Conservation (phyloP, 2,797 vertebrate genomes). For the Semotilus atromaculatus region DNA sequence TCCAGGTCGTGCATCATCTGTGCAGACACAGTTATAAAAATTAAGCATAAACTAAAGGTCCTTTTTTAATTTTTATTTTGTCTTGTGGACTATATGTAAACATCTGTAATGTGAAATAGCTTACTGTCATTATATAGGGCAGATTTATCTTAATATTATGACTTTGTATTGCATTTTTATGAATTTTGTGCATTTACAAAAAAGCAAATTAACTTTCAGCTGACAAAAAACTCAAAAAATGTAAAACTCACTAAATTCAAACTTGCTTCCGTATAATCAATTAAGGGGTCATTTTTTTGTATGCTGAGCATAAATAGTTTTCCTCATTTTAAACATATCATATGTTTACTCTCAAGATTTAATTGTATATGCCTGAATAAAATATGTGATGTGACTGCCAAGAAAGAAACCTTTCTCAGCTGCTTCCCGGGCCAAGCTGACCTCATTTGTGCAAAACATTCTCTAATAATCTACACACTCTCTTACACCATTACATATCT, state of each 20-base stretch:
- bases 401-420: conserved; percentile 41
- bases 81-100: too few relatives aligned
- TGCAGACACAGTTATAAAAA: not conserved
- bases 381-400: conserved; percentile 51
- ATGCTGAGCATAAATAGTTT: not conserved
- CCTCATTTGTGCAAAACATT: conserved; percentile 21
- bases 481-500: not conserved
- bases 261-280: not conserved
- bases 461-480: not conserved
- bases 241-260: not conserved
- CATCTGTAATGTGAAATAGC: not conserved
- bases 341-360: conserved; percentile 22
- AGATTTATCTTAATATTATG: not conserved
- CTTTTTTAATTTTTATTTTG: not conserved
- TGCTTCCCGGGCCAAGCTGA: conserved; percentile 32
- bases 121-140: not conserved
- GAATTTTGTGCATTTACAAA: not conserved
- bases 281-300: not conserved
- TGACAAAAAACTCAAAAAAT: too few relatives aligned
- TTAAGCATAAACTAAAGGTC: not conserved
- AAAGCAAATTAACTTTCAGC: not conserved
- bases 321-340: not conserved
- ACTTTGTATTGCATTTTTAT: not conserved
- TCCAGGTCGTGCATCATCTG: not conserved
- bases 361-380: conserved; percentile 42